Percentiles rank a stretch among this genome's conserved stretches.
These are phyloP conservation scores for Rhagophthalmus giganteus DNA, from an alignment of 2,888 invertebrate species.

Conservation along the genomic window DNA sequence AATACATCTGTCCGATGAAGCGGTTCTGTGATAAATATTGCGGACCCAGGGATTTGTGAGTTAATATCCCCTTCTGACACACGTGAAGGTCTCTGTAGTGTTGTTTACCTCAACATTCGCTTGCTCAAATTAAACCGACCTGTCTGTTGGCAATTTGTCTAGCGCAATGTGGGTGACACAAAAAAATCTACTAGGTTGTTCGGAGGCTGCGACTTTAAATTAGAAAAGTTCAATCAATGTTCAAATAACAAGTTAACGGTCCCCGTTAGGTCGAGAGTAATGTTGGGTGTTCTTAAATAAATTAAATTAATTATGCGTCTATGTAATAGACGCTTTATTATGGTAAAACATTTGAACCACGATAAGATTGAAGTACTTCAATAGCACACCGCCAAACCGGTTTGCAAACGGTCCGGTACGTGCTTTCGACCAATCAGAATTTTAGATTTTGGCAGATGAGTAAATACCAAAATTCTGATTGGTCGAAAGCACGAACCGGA, in stretches of 20 bases:
- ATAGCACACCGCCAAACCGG: background rate
- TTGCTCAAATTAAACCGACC: slow-evolving; percentile 32
- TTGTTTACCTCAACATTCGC: slow-evolving; percentile 30
- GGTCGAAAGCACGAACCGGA: no score
- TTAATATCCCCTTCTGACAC: slow-evolving; percentile 32
- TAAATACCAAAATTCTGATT: no score
- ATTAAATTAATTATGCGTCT: no score
- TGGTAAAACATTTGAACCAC: no score
- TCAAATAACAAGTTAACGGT: slow-evolving; percentile 3
- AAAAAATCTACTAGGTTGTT: slow-evolving; percentile 9
- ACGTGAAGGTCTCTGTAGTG: slow-evolving; percentile 28
- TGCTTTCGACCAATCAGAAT: background rate
- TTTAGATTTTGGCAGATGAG: no score
- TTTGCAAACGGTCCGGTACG: background rate
- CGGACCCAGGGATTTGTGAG: slow-evolving; percentile 31
- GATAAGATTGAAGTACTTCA: background rate
- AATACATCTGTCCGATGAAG: slow-evolving; percentile 32
- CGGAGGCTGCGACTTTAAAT: slow-evolving; percentile 7
- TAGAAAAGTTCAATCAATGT: slow-evolving; percentile 18
- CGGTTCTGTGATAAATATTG: slow-evolving; percentile 32
- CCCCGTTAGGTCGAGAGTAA: no score
- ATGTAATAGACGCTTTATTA: no score
- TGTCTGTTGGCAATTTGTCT: slow-evolving; percentile 30
- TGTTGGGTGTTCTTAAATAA: no score
- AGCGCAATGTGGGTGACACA: slow-evolving; percentile 17